Conservation (phyloP, 2,797 vertebrate species). For the Syndactyla subalaris region DNA sequence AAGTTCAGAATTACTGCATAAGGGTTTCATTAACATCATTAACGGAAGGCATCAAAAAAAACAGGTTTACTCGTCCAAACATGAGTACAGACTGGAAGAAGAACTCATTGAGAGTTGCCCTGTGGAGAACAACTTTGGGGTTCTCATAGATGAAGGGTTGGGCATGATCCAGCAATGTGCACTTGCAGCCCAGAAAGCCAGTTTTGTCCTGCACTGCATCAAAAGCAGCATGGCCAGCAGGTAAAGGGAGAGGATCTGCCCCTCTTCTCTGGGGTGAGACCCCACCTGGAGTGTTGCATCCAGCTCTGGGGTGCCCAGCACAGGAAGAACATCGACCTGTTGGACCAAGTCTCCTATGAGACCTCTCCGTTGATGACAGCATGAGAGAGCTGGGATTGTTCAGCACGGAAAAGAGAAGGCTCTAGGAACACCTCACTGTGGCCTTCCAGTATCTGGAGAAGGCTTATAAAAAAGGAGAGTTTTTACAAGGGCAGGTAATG, state of each 20-base stretch:
- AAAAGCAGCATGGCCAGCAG: neutral
- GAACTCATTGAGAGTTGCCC: neutral
- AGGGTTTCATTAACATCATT: neutral
- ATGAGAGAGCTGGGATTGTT: neutral
- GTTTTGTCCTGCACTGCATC: fast-evolving
- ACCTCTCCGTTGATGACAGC: neutral
- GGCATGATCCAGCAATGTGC: neutral
- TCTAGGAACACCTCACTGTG: neutral
- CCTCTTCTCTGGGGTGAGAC: neutral
- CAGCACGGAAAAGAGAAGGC: fast-evolving
- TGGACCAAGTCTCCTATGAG: neutral
- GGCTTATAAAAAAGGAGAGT: neutral
- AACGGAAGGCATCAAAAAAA: neutral
- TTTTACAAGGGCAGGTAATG: neutral
- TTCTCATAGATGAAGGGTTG: fast-evolving
- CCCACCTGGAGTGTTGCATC: neutral
- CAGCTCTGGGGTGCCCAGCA: neutral
- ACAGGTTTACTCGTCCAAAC: neutral
- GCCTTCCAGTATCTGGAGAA: neutral
- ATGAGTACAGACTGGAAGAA: neutral
- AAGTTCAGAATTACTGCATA: neutral
- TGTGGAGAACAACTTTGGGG: neutral
- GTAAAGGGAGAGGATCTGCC: neutral
- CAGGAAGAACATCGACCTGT: fast-evolving
- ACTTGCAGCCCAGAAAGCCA: neutral